Conservation (phyloP, 2,888 invertebrate genomes). For the Tolmerus cingulatus region DNA sequence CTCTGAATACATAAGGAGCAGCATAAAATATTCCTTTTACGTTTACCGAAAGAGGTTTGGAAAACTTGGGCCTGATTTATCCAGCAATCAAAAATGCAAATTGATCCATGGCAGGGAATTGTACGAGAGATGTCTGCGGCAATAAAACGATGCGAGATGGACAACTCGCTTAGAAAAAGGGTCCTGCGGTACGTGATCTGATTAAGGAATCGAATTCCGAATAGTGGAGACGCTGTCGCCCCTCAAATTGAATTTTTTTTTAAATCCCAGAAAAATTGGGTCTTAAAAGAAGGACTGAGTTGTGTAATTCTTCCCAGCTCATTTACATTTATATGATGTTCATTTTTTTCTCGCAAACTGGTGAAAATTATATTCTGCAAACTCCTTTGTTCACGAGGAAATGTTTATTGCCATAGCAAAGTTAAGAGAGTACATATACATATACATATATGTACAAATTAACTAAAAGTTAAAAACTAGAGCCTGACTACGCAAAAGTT, state of each 20-base stretch:
- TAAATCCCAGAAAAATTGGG: neutral
- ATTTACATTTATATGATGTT: neutral
- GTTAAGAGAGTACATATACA: too few species aligned
- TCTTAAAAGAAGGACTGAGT: neutral
- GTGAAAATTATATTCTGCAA: neutral
- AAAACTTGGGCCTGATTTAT: constrained; percentile 14
- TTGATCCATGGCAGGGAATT: neutral
- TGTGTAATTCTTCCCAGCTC: neutral
- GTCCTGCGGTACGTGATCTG: constrained; percentile 17
- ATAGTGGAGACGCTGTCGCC: neutral
- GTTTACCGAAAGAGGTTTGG: neutral
- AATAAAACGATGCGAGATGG: constrained; percentile 32
- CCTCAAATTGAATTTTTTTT: neutral
- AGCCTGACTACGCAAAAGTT: too few species aligned
- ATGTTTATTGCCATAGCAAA: too few species aligned
- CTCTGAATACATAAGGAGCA: neutral
- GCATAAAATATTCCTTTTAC: neutral
- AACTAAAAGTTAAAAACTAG: too few species aligned
- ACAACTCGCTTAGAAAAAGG: constrained; percentile 18
- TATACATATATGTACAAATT: too few species aligned
- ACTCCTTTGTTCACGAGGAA: too few species aligned
- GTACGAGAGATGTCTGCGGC: neutral
- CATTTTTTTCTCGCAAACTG: neutral
- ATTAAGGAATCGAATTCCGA: neutral
- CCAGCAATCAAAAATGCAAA: constrained; percentile 37